Evolutionary conservation across 2,888 invertebrate species (phyloP), one percentile per base, ranked within the genome.

Genomic region (Steinernema scapterisci): DNA sequence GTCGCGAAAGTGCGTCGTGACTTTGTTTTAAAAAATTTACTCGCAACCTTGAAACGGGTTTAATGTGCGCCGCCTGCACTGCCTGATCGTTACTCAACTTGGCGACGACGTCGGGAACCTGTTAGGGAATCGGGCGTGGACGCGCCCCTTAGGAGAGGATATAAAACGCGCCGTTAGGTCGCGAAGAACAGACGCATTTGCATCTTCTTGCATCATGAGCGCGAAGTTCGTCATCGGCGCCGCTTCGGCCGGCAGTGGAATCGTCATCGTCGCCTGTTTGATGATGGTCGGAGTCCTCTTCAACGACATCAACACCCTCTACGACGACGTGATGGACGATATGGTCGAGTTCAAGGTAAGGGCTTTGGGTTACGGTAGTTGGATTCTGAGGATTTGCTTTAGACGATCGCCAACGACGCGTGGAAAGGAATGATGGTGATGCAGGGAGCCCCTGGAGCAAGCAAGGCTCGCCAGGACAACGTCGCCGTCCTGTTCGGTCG

Each of bases 281-380:
- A 44, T 76, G 75, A 70, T 71, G 71, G 77, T 71, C 23, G 72
- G 45, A 38, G 70, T 72, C 73, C 74, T 79, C 25, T 79, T 79
- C 78, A 75, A 79, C 70, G 79, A 79, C 73, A 79, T 79, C 79
- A 79, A 79, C 72, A 74, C 77, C 38, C 75, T 79, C 70, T 77
- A 79, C 45, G 79, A 79, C 63, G 76, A 78, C 51, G 76, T 79
- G n/a, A 78, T 78, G 77, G 76, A 76, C 56, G 79, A 79, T 70
- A 78, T 79, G 77, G 75, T 72, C 45, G 78, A 79, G 46, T 79
- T 79, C 76, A 78, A 75, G 73, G 75, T 79, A 45, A 13, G n/a
- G n/a, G n/a, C n/a, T n/a, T 44, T 38, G 9, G 38, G 43, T 70
- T 21, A 43, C n/a, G 16, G 31, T 45, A 19, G 46, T 19, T n/a